These are phyloP conservation scores for Lycorma delicatula DNA, from an alignment of 1,140 invertebrate species.

Conservation along the genomic window DNA sequence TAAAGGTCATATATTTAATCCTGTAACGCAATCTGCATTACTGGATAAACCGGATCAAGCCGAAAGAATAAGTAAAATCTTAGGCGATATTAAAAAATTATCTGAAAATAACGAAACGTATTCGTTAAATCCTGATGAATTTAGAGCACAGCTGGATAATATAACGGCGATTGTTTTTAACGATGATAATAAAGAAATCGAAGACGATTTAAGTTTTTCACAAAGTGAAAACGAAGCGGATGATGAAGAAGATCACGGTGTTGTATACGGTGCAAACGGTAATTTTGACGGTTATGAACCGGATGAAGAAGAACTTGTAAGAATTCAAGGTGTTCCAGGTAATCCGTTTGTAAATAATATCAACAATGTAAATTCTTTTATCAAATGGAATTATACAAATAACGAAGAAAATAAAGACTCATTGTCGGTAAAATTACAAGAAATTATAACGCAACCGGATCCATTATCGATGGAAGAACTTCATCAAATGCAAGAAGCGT, in stretches of 20 bases:
- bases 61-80: conserved; percentile 39
- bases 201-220: neutral
- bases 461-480: conserved; percentile 40
- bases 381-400: neutral
- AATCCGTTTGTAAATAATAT: neutral
- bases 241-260: neutral
- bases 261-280: neutral
- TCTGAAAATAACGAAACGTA: conserved; percentile 34
- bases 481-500: conserved; percentile 33
- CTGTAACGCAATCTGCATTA: conserved; percentile 31
- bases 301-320: conserved; percentile 13
- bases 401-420: neutral
- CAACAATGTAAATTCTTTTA: neutral
- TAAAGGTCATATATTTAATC: conserved; percentile 41
- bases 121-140: conserved; percentile 31
- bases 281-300: conserved; percentile 15
- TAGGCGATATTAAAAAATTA: conserved; percentile 40
- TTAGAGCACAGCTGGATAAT: conserved; percentile 35
- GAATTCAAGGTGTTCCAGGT: conserved; percentile 3
- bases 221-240: neutral
- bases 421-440: neutral
- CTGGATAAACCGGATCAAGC: conserved; percentile 35
- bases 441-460: conserved; percentile 32
- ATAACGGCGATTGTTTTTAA: conserved; percentile 33
- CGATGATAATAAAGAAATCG: conserved; percentile 9